Conservation (phyloP, 2,797 vertebrate genomes). For the Argya squamiceps region DNA sequence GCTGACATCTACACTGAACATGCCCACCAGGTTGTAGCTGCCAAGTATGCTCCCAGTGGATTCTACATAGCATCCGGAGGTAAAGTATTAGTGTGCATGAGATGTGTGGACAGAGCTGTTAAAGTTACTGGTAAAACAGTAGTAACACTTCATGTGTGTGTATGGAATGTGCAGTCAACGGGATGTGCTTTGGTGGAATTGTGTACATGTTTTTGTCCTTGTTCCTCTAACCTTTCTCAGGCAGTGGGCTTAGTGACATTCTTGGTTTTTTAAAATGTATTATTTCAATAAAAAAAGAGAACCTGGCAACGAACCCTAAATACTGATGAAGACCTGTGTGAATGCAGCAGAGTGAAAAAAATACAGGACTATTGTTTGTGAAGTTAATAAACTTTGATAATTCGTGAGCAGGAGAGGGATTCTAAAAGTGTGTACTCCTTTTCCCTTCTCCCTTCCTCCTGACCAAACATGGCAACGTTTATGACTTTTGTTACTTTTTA, state of each 20-base stretch:
- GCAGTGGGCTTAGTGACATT: not conserved
- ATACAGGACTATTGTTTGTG: not conserved
- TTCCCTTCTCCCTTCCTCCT: not conserved
- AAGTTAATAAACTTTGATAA: not conserved
- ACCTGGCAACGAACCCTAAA: not conserved
- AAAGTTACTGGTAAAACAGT: not conserved
- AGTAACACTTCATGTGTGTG: not conserved
- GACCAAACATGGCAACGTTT: not conserved
- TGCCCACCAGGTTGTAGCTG: slow-evolving; percentile 89
- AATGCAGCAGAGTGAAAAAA: not conserved
- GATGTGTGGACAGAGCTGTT: not conserved
- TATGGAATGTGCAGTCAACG: not conserved
- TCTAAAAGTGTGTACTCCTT: not conserved
- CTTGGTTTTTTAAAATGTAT: not conserved
- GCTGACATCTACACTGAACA: slow-evolving; percentile 98
- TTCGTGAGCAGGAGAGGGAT: not conserved
- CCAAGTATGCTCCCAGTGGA: slow-evolving; percentile 94
- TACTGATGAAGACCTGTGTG: not conserved
- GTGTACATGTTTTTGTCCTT: fast-evolving
- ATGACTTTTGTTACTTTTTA: not conserved
- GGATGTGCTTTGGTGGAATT: not conserved
- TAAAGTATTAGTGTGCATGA: slow-evolving; percentile 46
- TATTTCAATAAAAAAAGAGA: not conserved
- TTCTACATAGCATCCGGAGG: slow-evolving; percentile 99
- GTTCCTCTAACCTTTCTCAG: not conserved